Conservation (phyloP, 2,797 vertebrate genomes). For the Ispidina lecontei region DNA sequence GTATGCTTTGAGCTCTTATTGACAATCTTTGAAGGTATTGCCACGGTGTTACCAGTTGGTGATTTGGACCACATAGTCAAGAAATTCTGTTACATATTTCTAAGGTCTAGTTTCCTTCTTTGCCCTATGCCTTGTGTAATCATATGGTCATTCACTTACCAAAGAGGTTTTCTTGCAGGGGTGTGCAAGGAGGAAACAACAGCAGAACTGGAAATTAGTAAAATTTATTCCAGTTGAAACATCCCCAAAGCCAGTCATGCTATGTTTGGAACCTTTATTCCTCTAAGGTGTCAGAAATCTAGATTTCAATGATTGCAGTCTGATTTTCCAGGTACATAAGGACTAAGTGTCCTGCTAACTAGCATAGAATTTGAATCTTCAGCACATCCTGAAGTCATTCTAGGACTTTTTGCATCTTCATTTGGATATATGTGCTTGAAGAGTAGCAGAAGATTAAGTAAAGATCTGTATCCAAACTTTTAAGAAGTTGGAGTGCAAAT, state of each 20-base stretch:
- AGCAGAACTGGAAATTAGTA: neutral
- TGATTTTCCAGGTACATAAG: neutral
- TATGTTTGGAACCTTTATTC: neutral
- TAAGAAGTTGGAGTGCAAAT: neutral
- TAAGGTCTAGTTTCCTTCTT: neutral
- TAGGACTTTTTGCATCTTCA: neutral
- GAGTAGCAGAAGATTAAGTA: neutral
- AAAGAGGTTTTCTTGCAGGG: neutral
- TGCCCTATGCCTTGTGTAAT: neutral
- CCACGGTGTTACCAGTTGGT: neutral
- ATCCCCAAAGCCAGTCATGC: neutral
- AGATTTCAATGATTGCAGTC: neutral
- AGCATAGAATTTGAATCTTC: neutral
- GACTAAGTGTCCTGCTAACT: neutral
- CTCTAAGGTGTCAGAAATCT: neutral
- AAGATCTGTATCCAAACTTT: neutral
- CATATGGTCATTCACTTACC: neutral
- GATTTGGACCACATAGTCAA: rapidly evolving
- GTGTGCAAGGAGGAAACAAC: neutral
- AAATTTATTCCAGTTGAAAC: neutral
- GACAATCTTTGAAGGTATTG: neutral
- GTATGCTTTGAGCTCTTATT: neutral
- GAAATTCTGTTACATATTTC: neutral
- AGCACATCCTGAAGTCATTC: neutral
- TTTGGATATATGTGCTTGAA: neutral